Evolutionary conservation across 2,888 invertebrate genomes (phyloP).

Genomic region (Dermolepida albohirtum): DNA sequence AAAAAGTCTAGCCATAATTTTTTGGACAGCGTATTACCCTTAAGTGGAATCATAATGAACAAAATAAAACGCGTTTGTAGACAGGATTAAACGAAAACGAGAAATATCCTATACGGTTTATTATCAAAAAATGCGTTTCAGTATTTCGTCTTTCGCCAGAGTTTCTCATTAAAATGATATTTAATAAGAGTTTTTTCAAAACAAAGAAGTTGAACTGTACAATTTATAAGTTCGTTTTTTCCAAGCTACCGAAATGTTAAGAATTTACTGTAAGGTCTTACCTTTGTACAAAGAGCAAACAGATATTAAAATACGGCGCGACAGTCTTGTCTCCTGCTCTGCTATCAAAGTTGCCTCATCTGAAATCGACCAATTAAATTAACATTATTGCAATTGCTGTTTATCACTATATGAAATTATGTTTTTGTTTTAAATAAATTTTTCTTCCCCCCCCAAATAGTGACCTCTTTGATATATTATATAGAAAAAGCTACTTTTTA

Average conservation of each 20-base stretch:
- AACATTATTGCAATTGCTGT: conserved; percentile 1
- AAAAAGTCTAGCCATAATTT: too few species aligned
- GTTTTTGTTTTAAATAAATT: too few species aligned
- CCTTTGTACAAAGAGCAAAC: conserved; percentile 56
- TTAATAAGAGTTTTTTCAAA: neutral
- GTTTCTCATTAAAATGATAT: conserved; percentile 4
- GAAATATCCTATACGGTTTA: neutral
- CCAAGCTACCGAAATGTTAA: neutral
- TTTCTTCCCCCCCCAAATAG: too few species aligned
- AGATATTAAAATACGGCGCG: conserved; percentile 57
- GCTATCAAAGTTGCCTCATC: conserved; percentile 54
- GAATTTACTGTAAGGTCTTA: conserved; percentile 46
- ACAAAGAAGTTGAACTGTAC: neutral
- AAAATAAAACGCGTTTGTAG: too few species aligned
- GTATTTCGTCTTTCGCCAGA: neutral
- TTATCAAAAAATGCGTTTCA: neutral
- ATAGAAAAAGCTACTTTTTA: too few species aligned
- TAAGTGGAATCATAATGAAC: too few species aligned
- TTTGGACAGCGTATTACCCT: too few species aligned
- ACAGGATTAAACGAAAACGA: too few species aligned
- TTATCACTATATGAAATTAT: too few species aligned
- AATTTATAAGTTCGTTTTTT: conserved; percentile 7
- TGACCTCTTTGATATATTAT: too few species aligned
- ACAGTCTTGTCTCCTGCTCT: conserved; percentile 56
- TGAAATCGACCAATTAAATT: conserved; percentile 54